Conservation (phyloP, 2,797 vertebrate genomes). For the Chelon labrosus region DNA sequence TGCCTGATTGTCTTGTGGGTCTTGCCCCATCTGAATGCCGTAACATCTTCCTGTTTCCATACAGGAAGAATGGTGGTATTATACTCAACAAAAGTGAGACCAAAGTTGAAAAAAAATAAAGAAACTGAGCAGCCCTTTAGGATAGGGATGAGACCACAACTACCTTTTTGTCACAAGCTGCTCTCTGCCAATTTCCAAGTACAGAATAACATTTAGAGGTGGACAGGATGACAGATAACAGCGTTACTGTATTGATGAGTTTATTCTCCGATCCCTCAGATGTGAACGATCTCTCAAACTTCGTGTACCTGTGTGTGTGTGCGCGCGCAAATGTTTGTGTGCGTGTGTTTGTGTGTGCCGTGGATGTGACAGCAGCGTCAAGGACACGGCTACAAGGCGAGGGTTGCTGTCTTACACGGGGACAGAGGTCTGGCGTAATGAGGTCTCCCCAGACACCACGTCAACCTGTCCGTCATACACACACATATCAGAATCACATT, state of each 20-base stretch:
- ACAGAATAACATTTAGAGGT: slow-evolving; percentile 30
- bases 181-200: slow-evolving; percentile 35
- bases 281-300: slow-evolving; percentile 43
- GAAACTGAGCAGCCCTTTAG: background rate
- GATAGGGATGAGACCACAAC: slow-evolving; percentile 30
- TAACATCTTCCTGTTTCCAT: too few species aligned
- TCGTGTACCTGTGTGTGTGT: slow-evolving; percentile 7
- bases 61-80: too few species aligned
- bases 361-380: slow-evolving; percentile 63
- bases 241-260: slow-evolving; percentile 38
- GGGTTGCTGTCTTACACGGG: slow-evolving; percentile 32
- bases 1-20: background rate
- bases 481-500: slow-evolving; percentile 46
- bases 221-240: slow-evolving; percentile 47
- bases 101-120: background rate
- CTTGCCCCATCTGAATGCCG: background rate
- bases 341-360: slow-evolving; percentile 8
- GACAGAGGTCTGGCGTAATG: slow-evolving; percentile 52
- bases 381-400: slow-evolving; percentile 31
- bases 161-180: slow-evolving; percentile 26
- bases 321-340: background rate
- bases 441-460: slow-evolving; percentile 51
- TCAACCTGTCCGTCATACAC: slow-evolving; percentile 57
- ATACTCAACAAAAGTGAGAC: too few species aligned
- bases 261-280: slow-evolving; percentile 57